phyloP scores from a whole-genome alignment of 2,888 invertebrate species.

The Ophion slaviceki region DNA sequence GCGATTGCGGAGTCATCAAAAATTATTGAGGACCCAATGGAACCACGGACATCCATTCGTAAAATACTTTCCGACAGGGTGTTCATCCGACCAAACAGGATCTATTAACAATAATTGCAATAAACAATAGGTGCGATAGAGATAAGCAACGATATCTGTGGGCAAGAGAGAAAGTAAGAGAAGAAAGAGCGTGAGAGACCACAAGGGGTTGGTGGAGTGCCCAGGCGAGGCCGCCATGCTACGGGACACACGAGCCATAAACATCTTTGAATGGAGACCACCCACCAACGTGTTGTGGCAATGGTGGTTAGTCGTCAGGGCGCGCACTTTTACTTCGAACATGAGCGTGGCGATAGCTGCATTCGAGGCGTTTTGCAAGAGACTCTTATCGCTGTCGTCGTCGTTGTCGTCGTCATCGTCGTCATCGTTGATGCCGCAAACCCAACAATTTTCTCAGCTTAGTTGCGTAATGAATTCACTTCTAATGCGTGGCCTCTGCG shows the following conservation, averaged over 20 bases:
- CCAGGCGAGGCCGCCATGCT: constrained; percentile 74
- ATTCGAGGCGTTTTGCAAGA: constrained; percentile 68
- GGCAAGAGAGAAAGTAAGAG: not conserved
- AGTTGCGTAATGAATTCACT: constrained; percentile 55
- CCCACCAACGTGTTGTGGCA: constrained; percentile 72
- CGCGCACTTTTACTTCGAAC: constrained; percentile 59
- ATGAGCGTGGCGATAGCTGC: constrained; percentile 42
- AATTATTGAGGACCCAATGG: not conserved
- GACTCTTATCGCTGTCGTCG: constrained; percentile 66
- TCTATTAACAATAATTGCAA: too few relatives aligned
- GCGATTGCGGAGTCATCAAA: too few relatives aligned
- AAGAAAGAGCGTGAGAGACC: constrained; percentile 34
- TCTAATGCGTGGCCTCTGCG: constrained; percentile 37
- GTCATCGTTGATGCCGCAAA: constrained; percentile 45
- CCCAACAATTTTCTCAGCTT: constrained; percentile 11
- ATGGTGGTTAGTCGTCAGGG: constrained; percentile 55
- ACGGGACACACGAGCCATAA: constrained; percentile 77
- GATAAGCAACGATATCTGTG: constrained; percentile 7
- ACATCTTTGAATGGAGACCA: constrained; percentile 80
- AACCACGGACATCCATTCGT: not conserved
- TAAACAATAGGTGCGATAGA: not conserved
- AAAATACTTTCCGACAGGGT: not conserved
- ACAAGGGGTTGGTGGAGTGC: constrained; percentile 56
- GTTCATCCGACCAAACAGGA: not conserved
- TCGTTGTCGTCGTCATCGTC: constrained; percentile 46